Evolutionary conservation across 2,888 invertebrate species (phyloP), one percentile per base, ranked within the genome.

Genomic region (Molanna angustata): DNA sequence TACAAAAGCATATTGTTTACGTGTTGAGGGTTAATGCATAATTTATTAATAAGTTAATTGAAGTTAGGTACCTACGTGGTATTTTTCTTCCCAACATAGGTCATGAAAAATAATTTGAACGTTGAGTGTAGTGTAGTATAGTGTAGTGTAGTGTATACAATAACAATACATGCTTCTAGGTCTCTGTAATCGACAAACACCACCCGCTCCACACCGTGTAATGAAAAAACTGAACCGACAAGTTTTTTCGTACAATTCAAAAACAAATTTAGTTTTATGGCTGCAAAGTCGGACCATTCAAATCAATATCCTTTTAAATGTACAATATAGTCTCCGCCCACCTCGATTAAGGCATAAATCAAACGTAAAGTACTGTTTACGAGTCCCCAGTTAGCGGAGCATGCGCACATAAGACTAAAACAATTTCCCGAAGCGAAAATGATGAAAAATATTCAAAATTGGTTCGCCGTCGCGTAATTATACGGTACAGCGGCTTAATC

Each of bases 391-490:
- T 32, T 20, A 32, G 27, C 35, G 44, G 44, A 27, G 39, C 32
- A 52, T 52, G 37, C 40, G 31, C 11, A 17, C 31, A 27, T 33
- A 32, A 31, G 22, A 20, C 32, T 54, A 45, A 53, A 52, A 49
- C 52, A 46, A 56, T 56, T 48, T 45, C 18, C 32, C 16, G 40
- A 16, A 37, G 19, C 43, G 44, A 47, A 49, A 44, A 56, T 27
- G 33, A 52, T 41, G 35, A 50, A 57, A 44, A 44, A 43, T 52
- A 52, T 43, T 39, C 50, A 41, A 55, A 55, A 58, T 55, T 55
- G 52, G 52, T 58, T 55, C 37, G n/a, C 52, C 49, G 50, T 51
- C 46, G 42, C 47, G 47, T 58, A 58, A 58, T 58, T 52, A 58
- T 40, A 49, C 40, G 54, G 46, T 45, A 31, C 41, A 20, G 44